Evolutionary conservation across 2,888 invertebrate genomes (phyloP), one percentile per base, ranked within the genome.

Genomic region (Nomada ferruginata): DNA sequence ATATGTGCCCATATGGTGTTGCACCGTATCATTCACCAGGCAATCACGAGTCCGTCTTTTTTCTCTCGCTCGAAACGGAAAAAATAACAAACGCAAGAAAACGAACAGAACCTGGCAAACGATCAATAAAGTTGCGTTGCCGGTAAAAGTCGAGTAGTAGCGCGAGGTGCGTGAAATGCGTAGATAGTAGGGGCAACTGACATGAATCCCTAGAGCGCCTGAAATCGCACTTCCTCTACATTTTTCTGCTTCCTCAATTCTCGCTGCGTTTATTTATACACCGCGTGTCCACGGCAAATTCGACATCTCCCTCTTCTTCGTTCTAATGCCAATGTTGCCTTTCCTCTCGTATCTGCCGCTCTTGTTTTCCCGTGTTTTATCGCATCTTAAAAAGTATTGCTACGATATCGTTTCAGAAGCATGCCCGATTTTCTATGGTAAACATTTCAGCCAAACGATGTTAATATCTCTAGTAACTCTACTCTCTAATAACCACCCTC

Each of bases 81-180:
- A 68, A 64, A 42, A n/a, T 10, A n/a, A 65, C 11, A 36, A 68
- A 76, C 59, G 57, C 20, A 26, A 61, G 68, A 63, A 65, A 72
- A 80, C 36, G 42, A 63, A 61, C 68, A 78, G 65, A 66, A 75
- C 64, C 75, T 80, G 50, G 76, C 73, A 61, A 64, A 76, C 85
- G 85, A 85, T 85, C 85, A 81, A 85, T 85, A 85, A 85, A 80
- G 69, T 83, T 69, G 70, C 83, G 69, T 83, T 65, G 70, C 83
- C 65, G 75, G 75, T 60, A 72, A 81, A 73, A 76, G 76, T 65
- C 75, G 61, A 80, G 85, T 77, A 80, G 85, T 77, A 70, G 50
- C 36, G 75, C 80, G 75, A 77, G 80, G 83, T 72, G 74, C 83
- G 85, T 74, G 63, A 70, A 76, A 69, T 66, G 59, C 69, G 79